Percentiles rank a stretch among this genome's conserved stretches.
These are phyloP conservation scores for Perca flavescens DNA, from an alignment of 2,113 vertebrate species.

Conservation along the genomic window DNA sequence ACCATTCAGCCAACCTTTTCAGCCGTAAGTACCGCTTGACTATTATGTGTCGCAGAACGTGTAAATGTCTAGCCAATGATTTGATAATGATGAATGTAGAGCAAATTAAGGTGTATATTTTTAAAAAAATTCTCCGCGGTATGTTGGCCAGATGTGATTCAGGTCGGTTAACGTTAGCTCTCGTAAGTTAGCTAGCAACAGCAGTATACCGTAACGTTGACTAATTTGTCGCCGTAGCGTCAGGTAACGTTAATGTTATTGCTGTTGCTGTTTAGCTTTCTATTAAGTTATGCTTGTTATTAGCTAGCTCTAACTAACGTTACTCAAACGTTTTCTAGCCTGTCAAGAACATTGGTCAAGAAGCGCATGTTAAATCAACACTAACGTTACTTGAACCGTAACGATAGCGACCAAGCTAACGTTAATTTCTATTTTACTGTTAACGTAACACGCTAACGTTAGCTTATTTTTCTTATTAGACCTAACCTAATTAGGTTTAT, in stretches of 20 bases:
- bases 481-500: too few relatives aligned
- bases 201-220: not conserved
- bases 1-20: not conserved
- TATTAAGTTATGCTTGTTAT: too few relatives aligned
- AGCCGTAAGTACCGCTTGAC: conserved; percentile 39
- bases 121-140: not conserved
- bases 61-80: not conserved
- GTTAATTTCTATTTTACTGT: not conserved
- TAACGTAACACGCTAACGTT: not conserved
- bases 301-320: not conserved
- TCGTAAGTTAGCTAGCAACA: conserved; percentile 57
- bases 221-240: not conserved
- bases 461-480: too few relatives aligned
- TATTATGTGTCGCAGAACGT: not conserved
- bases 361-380: not conserved
- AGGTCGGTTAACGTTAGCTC: conserved; percentile 40
- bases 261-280: not conserved
- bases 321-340: not conserved
- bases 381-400: not conserved
- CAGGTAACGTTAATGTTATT: too few relatives aligned
- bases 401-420: not conserved
- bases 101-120: not conserved
- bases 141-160: conserved; percentile 48
- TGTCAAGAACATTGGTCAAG: not conserved
- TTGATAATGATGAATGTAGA: too few relatives aligned